Evolutionary conservation across 2,888 invertebrate species (phyloP).

Genomic region (Euplexia lucipara): DNA sequence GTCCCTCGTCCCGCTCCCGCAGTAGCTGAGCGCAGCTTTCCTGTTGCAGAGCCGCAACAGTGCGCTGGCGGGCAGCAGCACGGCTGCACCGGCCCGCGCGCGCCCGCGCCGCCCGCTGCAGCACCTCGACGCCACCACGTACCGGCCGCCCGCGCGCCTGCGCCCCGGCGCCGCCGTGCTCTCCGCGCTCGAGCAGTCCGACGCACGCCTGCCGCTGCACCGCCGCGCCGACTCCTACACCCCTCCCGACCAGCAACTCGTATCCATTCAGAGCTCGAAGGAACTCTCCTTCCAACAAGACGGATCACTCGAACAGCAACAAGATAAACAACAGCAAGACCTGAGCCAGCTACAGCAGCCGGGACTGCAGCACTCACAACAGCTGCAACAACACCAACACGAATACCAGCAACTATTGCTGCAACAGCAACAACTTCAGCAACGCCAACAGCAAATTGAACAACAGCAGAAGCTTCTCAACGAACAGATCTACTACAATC

Average conservation of each 20-base stretch:
- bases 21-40: slow-evolving; percentile 83
- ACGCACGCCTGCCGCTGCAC: slow-evolving; percentile 77
- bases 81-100: slow-evolving; percentile 56
- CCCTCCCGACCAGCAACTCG: slow-evolving; percentile 72
- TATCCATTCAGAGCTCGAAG: slow-evolving; percentile 67
- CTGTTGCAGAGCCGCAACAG: slow-evolving; percentile 90
- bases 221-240: slow-evolving; percentile 81
- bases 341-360: slow-evolving; percentile 45
- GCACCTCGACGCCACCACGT: slow-evolving; percentile 81
- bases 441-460: slow-evolving; percentile 66
- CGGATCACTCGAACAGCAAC: slow-evolving; percentile 38
- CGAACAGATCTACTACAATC: slow-evolving; percentile 57
- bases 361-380: slow-evolving; percentile 45
- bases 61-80: slow-evolving; percentile 76
- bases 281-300: slow-evolving; percentile 66
- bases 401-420: slow-evolving; percentile 62
- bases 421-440: slow-evolving; percentile 58
- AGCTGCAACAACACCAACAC: slow-evolving; percentile 51
- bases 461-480: slow-evolving; percentile 55
- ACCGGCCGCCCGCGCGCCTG: slow-evolving; percentile 81
- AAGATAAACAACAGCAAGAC: slow-evolving; percentile 39
- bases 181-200: slow-evolving; percentile 69
- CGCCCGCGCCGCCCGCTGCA: slow-evolving; percentile 68
- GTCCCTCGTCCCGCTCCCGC: slow-evolving; percentile 46
- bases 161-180: slow-evolving; percentile 76